Base-by-base conservation (phyloP, 2,888 invertebrate genomes). In the Siphonodentalium dalli region DNA sequence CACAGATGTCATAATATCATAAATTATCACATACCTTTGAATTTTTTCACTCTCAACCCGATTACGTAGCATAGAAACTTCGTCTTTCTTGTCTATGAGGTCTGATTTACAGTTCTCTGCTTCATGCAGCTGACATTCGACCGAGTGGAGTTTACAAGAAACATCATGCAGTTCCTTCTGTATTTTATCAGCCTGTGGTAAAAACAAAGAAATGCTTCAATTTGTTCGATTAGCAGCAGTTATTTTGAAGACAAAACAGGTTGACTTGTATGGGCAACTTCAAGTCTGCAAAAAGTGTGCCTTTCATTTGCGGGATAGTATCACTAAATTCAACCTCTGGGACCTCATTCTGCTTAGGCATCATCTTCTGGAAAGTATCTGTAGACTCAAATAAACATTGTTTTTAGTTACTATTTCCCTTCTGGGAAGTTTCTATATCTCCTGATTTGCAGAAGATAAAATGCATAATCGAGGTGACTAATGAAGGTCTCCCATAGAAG, bases 31-130 rank as follows among this genome's bases (percentile, higher is more conserved):
- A 11, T 49, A 77, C 75, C 74, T 73, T 51, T 74, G 74, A 13
- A 75, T 50, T 60, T 72, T 71, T 49, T 77, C 75, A 5, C 72
- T 72, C 44, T 77, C 72, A 39, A 77, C 63, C 46, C 75, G 71
- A 50, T 69, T 70, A 39, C 70, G 58, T 9, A 76, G 65, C 18
- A 61, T 56, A 20, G 67, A 57, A 20, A 78, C 51, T 40, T 68
- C 66, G 29, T 77, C 75, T 24, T 65, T 65, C 33, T 72, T 72
- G 13, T 69, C 71, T 48, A 71, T 69, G 20, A 74, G 55, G 37
- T 72, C 69, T 1, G 55, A 45, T 33, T 63, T 66, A 39, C 63
- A 64, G 29, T 63, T 61, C 52, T 73, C 72, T 2, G 69, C 68
- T 40, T 69, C 61, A 23, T 60, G 55, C 15, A 72, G 58, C 49